A percentile compares a stretch with the other conserved stretches of the same genome.
phyloP scores from a whole-genome alignment of 2,797 vertebrate species.

The Chaetophractus vellerosus region DNA sequence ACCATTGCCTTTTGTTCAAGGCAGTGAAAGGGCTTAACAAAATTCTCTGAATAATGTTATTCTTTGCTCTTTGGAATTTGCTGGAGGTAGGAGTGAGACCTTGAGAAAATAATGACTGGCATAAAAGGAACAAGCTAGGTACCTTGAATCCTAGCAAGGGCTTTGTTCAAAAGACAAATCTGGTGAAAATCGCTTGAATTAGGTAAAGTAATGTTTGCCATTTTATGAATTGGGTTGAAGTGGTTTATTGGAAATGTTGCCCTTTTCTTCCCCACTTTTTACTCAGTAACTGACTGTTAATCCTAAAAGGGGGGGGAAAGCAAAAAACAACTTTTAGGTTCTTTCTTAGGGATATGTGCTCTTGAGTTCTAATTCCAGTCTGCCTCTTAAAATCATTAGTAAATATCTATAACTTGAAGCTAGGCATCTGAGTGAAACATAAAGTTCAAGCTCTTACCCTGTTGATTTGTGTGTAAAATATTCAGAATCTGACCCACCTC shows the following conservation, averaged over 20 bases:
- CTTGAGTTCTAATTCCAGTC: neutral
- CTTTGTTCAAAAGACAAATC: constrained; percentile 3
- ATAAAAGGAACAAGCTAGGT: constrained; percentile 49
- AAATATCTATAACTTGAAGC: constrained; percentile 14
- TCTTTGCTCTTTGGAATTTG: constrained; percentile 81
- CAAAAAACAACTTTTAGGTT: neutral
- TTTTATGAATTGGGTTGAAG: constrained; percentile 41
- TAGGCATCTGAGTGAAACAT: neutral
- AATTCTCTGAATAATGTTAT: constrained; percentile 80
- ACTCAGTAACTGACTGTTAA: neutral
- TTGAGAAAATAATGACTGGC: neutral
- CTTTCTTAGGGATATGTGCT: constrained; percentile 16
- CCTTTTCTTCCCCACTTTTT: neutral
- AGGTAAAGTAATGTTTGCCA: constrained; percentile 17
- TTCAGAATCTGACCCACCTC: constrained; percentile 36
- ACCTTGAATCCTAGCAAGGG: neutral
- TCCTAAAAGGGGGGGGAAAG: neutral
- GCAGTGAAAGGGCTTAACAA: constrained; percentile 82
- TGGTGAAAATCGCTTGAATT: constrained; percentile 52
- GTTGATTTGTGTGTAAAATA: constrained; percentile 46
- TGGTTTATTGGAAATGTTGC: constrained; percentile 35
- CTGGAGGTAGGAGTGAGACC: constrained; percentile 64
- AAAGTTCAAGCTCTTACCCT: neutral
- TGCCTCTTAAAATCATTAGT: neutral
- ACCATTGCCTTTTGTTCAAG: constrained; percentile 82